A percentile compares a stretch with the other conserved stretches of the same genome.
Conservation (phyloP, 2,113 vertebrate genomes). For the Siniperca knerii region DNA sequence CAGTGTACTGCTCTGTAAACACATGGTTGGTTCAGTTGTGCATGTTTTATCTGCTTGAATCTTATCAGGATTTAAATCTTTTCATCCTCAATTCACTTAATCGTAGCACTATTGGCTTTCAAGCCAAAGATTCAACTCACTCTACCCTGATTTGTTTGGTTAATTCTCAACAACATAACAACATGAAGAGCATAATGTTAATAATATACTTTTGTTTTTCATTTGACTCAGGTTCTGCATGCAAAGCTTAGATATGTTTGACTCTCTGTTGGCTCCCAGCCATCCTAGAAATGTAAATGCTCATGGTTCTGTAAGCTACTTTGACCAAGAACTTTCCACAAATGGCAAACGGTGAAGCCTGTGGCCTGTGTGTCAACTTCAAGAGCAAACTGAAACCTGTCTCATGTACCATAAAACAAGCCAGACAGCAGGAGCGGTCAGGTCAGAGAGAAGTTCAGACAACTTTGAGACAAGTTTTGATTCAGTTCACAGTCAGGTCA, state of each 20-base stretch:
- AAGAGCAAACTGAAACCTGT: slow-evolving; percentile 8
- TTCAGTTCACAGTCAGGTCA: slow-evolving; percentile 24
- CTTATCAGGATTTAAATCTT: slow-evolving; percentile 76
- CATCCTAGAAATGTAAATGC: slow-evolving; percentile 8
- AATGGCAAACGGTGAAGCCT: neutral
- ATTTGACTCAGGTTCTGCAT: slow-evolving; percentile 4
- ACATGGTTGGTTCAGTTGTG: slow-evolving; percentile 60
- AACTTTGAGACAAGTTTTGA: slow-evolving; percentile 13
- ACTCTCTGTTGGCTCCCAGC: neutral
- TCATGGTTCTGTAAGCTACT: neutral
- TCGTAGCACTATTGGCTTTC: slow-evolving; percentile 32
- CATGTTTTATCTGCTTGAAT: slow-evolving; percentile 80
- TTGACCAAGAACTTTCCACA: slow-evolving; percentile 4
- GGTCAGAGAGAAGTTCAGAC: slow-evolving; percentile 22
- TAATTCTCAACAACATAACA: neutral
- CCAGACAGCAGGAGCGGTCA: slow-evolving; percentile 14
- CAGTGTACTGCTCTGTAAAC: slow-evolving; percentile 80
- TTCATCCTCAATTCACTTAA: slow-evolving; percentile 61
- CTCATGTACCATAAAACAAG: slow-evolving; percentile 10
- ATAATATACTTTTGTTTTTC: neutral
- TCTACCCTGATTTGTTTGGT: slow-evolving; percentile 18
- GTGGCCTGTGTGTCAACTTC: neutral
- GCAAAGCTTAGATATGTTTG: neutral
- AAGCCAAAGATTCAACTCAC: slow-evolving; percentile 29
- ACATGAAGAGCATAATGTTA: neutral